Evolutionary conservation across 2,113 vertebrate genomes (phyloP).

Genomic region (Peucedramus taeniatus): DNA sequence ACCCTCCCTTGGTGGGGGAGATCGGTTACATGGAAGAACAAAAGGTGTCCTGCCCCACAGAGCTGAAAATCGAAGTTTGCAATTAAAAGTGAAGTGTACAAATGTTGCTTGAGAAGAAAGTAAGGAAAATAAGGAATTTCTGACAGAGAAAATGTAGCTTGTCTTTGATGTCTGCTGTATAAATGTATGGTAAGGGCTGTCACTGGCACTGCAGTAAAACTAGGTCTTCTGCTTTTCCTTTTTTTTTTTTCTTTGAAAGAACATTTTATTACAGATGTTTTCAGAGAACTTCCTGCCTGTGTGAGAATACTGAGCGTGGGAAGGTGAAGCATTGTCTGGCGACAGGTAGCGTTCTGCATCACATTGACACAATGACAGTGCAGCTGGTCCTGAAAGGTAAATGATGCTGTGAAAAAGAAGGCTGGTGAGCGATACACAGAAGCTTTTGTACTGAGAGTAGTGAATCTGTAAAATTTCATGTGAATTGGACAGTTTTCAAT

Average conservation of each 20-base stretch:
- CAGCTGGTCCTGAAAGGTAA: background rate
- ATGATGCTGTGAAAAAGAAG: background rate
- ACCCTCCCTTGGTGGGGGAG: background rate
- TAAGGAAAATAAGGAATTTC: background rate
- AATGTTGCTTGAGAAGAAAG: background rate
- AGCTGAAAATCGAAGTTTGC: background rate
- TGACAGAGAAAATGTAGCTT: background rate
- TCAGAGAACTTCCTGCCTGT: background rate
- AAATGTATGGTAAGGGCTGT: background rate
- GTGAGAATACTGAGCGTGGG: background rate
- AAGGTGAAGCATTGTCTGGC: background rate
- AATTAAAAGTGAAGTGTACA: background rate
- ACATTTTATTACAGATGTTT: background rate
- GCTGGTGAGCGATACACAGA: background rate
- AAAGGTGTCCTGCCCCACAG: background rate
- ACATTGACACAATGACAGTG: background rate
- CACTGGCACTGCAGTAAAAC: background rate
- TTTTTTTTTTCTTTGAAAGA: background rate
- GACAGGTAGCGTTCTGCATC: background rate
- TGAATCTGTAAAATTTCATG: background rate
- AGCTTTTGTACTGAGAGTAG: background rate
- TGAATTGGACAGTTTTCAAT: background rate
- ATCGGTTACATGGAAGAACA: background rate
- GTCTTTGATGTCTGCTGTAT: background rate
- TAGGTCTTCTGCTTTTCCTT: background rate